Conservation (phyloP, 92 coral and sea anemone species). For the Epizoanthus ramosus region DNA sequence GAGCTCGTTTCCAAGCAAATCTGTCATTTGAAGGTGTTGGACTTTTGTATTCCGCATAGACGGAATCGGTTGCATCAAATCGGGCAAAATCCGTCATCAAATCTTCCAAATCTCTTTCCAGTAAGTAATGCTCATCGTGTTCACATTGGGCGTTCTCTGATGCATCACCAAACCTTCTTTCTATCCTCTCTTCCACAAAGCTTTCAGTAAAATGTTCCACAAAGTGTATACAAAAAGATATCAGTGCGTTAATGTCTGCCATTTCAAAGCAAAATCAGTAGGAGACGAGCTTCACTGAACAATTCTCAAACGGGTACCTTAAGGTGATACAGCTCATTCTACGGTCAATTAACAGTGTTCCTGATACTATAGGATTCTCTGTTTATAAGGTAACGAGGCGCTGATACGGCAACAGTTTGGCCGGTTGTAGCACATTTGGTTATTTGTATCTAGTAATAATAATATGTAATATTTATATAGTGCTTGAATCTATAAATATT, state of each 20-base stretch:
- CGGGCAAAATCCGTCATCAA: constrained; percentile 7
- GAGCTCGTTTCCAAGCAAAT: constrained; percentile 19
- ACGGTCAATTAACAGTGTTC: too few species aligned
- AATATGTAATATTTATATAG: too few species aligned
- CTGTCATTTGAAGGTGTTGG: constrained; percentile 18
- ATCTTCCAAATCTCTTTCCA: background rate
- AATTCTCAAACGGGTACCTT: too few species aligned
- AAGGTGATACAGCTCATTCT: too few species aligned
- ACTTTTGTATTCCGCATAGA: constrained; percentile 13
- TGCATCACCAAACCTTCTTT: background rate
- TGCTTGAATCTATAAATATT: too few species aligned
- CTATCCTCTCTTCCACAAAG: constrained; percentile 12
- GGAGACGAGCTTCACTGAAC: too few species aligned
- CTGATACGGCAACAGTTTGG: too few species aligned
- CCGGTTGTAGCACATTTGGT: too few species aligned
- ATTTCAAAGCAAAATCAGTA: background rate
- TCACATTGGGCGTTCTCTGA: background rate
- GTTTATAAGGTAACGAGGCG: too few species aligned
- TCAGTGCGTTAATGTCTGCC: constrained; percentile 6
- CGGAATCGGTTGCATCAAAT: constrained; percentile 1
- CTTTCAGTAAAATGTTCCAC: constrained; percentile 21
- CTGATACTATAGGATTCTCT: too few species aligned
- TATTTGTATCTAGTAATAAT: too few species aligned
- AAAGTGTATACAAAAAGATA: constrained; percentile 10
- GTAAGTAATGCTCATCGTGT: background rate